These are phyloP conservation scores for Labia minor DNA, from an alignment of 2,888 invertebrate species.

Conservation along the genomic window DNA sequence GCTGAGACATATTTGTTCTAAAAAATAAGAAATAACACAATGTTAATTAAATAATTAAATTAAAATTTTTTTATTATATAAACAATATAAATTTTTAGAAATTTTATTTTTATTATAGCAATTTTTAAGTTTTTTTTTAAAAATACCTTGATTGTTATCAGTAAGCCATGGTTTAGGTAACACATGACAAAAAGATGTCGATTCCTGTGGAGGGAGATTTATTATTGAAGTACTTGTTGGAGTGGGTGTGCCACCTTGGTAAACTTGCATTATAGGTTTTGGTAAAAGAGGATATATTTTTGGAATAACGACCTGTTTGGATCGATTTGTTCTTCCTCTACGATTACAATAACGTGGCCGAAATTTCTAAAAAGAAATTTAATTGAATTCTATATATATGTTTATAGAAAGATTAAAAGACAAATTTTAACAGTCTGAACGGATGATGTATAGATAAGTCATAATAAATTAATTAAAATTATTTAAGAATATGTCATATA, in stretches of 20 bases:
- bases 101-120: too few species aligned
- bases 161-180: neutral
- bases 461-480: too few species aligned
- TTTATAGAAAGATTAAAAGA: neutral
- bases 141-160: neutral
- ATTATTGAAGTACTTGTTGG: neutral
- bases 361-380: constrained; percentile 35
- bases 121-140: too few species aligned
- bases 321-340: constrained; percentile 37
- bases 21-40: too few species aligned
- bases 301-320: constrained; percentile 61
- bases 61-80: too few species aligned
- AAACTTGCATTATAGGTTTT: constrained; percentile 34
- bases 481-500: too few species aligned
- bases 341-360: constrained; percentile 39
- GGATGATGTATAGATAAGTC: too few species aligned
- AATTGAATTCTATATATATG: too few species aligned
- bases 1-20: too few species aligned
- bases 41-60: too few species aligned
- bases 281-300: constrained; percentile 59
- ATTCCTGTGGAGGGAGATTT: constrained; percentile 27
- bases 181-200: constrained; percentile 22
- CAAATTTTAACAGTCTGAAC: too few species aligned
- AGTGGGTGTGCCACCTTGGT: neutral
- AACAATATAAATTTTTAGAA: too few species aligned